These are phyloP conservation scores for Amphipyra tragopoginis DNA, from an alignment of 2,888 invertebrate genomes.

Conservation along the genomic window DNA sequence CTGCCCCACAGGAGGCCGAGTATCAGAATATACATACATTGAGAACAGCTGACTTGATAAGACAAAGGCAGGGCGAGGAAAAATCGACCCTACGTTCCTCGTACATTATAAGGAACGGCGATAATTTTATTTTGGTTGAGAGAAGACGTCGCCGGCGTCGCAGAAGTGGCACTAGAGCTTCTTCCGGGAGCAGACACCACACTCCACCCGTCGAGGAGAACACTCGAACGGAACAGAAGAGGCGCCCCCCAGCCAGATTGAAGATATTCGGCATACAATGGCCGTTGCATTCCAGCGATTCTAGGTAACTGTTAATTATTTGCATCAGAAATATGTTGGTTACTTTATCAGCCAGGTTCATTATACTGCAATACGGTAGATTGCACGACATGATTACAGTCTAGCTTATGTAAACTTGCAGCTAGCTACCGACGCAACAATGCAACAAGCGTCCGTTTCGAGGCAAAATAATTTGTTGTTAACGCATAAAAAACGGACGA, in stretches of 20 bases:
- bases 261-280: constrained; percentile 89
- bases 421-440: constrained; percentile 46
- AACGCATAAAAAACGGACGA: constrained; percentile 41
- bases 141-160: constrained; percentile 84
- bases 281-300: constrained; percentile 88
- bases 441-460: constrained; percentile 52
- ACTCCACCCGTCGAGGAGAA: constrained; percentile 85
- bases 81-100: constrained; percentile 87
- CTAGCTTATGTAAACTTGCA: constrained; percentile 65
- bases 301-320: constrained; percentile 75
- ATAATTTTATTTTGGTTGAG: constrained; percentile 87
- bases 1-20: constrained; percentile 83
- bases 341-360: constrained; percentile 51
- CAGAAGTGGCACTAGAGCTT: constrained; percentile 85
- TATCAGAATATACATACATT: constrained; percentile 87
- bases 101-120: constrained; percentile 87
- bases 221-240: constrained; percentile 82
- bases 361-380: constrained; percentile 65
- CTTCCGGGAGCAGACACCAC: constrained; percentile 84
- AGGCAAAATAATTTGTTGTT: constrained; percentile 45
- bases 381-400: constrained; percentile 63
- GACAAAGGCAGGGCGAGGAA: constrained; percentile 87
- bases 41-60: constrained; percentile 88
- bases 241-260: constrained; percentile 85
- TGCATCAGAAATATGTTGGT: constrained; percentile 43